These are phyloP conservation scores for Terrapene triunguis DNA, from an alignment of 2,113 vertebrate species.

Conservation along the genomic window DNA sequence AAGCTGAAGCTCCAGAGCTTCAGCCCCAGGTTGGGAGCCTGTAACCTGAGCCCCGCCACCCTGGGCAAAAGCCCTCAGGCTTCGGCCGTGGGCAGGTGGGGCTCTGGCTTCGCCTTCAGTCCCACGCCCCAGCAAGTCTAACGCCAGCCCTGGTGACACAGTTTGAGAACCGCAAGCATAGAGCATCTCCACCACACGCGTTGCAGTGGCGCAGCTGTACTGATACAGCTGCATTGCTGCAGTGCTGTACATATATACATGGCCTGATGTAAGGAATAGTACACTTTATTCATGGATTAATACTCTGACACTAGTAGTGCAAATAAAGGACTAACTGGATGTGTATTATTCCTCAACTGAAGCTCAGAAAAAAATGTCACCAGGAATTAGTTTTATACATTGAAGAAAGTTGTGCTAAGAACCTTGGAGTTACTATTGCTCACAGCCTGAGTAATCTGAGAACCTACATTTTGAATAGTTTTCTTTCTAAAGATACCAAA, in stretches of 20 bases:
- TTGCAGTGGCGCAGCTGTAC: too few species aligned
- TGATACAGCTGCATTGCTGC: not conserved
- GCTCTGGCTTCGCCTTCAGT: too few species aligned
- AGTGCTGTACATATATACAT: not conserved
- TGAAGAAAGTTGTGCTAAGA: not conserved
- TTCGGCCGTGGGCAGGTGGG: too few species aligned
- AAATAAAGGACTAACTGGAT: not conserved
- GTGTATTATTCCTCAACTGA: not conserved
- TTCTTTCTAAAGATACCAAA: constrained; percentile 38
- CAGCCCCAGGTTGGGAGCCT: too few species aligned
- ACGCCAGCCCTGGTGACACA: too few species aligned
- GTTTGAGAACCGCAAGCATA: too few species aligned
- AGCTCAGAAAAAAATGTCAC: not conserved
- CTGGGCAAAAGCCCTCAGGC: too few species aligned
- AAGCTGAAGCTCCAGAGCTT: too few species aligned
- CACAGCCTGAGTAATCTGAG: constrained; percentile 34
- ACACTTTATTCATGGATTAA: not conserved
- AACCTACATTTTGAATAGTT: constrained; percentile 47
- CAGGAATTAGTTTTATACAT: not conserved
- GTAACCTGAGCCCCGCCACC: too few species aligned
- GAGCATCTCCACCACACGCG: too few species aligned
- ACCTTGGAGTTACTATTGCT: not conserved
- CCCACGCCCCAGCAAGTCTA: too few species aligned
- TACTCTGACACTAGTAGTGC: not conserved
- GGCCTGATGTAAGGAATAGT: not conserved